Evolutionary conservation across 1,140 invertebrate species (phyloP), one percentile per base, ranked within the genome.

Genomic region (Caenorhabditis remanei): DNA sequence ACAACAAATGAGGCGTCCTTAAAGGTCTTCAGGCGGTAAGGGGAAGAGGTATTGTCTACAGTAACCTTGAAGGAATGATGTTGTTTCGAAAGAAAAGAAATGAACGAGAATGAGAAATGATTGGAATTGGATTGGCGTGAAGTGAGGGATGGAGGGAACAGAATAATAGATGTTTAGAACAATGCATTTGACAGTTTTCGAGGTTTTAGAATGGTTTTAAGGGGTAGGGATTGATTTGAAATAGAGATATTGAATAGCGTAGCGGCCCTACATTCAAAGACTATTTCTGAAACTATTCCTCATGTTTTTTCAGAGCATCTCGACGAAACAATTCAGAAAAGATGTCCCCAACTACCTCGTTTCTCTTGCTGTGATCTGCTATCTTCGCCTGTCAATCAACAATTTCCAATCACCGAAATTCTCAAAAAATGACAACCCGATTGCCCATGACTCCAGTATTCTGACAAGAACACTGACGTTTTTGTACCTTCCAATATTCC

Each of bases 51-150:
- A 50, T 79, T 79, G 46, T 79, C 71, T 79, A 79, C 71, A 50
- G 71, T 79, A 79, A 79, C 71, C 71, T 79, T 79, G 71, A 79
- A 79, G 71, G 46, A 79, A 79, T 79, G 71, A 21, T 79, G 19
- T 79, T 50, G 43, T 79, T 6, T 8, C 5, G 21, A 9, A 24
- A 11, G 7, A 24, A 32, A 32, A 4, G 13, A 63, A 14, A 63
- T 11, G 24, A 14, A 63, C 9, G 24, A 53, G 19, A 79, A 79
- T 6, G 65, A 71, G n/a, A 79, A 79, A 46, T 46, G 71, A 79
- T 79, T 43, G 40, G 19, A 13, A 21, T 11, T 32, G 71, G n/a
- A 79, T 79, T 79, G 43, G 71, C 46, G 40, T 79, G 71, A 24
- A 79, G 9, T n/a, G 16, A 13, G 63, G 41, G 41, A 71, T 46